Base-by-base conservation (phyloP, 2,113 vertebrate species). In the Hemibagrus wyckioides region DNA sequence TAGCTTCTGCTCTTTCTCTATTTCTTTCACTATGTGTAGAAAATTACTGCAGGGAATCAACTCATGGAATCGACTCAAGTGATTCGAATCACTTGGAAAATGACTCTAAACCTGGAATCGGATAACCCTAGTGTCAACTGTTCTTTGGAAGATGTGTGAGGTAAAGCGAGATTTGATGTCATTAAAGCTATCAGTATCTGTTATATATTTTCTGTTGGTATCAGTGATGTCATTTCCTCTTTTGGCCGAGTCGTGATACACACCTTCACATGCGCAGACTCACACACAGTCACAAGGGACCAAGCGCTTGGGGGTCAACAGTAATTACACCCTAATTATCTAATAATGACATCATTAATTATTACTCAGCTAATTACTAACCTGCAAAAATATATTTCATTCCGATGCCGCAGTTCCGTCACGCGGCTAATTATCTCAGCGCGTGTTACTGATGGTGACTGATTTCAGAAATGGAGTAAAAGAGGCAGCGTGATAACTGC, bases 321-420 rank as follows among this genome's bases (percentile, higher is more conserved):
- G 28, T 69, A 79, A 86, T 89, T 79, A 69, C 44, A 41, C 48
- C 65, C 10, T 83, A 87, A 87, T 77, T 54, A 48, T 14, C 56
- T 52, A 44, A 76, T 79, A 83, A 86, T 67, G 61, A 83, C 50
- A 67, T 63, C 48, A 67, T 63, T 69, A 19, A 83, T 89, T 75
- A 88, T 82, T 87, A 52, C 65, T 83, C 9, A 84, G 44, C 69
- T 83, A 75, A 83, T 87, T 76, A 83, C 41, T 61, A 61, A 61
- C 67, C 48, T 33, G n/a, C 48, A 52, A 10, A 17, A 13, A 39
- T 41, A 63, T 73, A 30, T 83, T 61, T 59, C 28, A 82, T 82
- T 56, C 11, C 17, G 59, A 44, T 56, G 7, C 57, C 39, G 54
- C 2, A 11, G 71, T 75, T 9, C 30, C 33, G 10, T 50, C 73